These are phyloP conservation scores for Pseudomyrmex concolor DNA, from an alignment of 1,140 invertebrate species.

Conservation along the genomic window DNA sequence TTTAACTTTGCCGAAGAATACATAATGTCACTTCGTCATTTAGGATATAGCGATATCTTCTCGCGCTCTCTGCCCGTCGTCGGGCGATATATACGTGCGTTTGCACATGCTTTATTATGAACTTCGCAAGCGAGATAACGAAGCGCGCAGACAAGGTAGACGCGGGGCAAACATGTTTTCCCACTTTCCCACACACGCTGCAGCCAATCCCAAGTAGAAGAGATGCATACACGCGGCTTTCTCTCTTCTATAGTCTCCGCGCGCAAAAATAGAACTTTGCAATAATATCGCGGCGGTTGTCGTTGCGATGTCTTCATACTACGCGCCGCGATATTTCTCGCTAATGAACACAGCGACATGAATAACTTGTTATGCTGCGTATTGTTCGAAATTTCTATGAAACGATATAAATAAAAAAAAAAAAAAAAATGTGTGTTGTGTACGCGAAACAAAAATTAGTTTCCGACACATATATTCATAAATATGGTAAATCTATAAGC, in stretches of 20 bases:
- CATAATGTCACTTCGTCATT: conserved; percentile 16
- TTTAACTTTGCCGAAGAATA: too few species aligned
- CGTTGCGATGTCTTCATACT: conserved; percentile 29
- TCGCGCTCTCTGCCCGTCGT: neutral
- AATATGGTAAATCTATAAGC: neutral
- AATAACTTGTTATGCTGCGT: conserved; percentile 23
- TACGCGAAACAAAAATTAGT: too few species aligned
- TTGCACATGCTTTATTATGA: conserved; percentile 35
- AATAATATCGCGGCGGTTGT: neutral
- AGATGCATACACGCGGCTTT: neutral
- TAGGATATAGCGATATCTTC: neutral
- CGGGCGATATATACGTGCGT: neutral
- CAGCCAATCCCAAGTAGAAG: conserved; percentile 11
- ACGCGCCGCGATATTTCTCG: neutral
- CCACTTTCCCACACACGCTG: conserved; percentile 10
- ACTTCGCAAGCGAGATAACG: conserved; percentile 33
- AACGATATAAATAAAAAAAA: neutral
- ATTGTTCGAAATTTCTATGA: neutral
- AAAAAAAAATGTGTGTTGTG: too few species aligned
- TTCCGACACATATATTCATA: neutral
- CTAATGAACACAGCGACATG: conserved; percentile 10
- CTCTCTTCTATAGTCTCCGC: neutral
- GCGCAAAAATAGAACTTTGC: conserved; percentile 39
- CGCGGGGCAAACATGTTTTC: conserved; percentile 29
- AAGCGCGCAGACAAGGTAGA: conserved; percentile 9